phyloP scores from a whole-genome alignment of 2,113 vertebrate genomes.

The Phocoena phocoena region DNA sequence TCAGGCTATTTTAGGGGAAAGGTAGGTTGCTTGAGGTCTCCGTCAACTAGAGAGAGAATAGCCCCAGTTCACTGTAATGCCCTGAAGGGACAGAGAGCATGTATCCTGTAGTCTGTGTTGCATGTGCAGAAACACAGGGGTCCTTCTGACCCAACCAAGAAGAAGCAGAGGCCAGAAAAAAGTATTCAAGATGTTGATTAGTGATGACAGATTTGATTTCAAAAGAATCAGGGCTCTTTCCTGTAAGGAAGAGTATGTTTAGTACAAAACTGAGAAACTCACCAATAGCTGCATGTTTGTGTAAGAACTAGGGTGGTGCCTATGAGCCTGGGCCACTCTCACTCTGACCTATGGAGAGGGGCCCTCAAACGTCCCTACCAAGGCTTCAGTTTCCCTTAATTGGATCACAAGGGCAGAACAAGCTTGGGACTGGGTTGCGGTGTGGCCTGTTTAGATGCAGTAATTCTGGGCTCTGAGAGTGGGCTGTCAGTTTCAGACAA shows the following conservation, averaged over 20 bases:
- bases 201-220: neutral
- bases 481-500: neutral
- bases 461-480: neutral
- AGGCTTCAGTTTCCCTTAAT: neutral
- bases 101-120: neutral
- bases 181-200: slow-evolving; percentile 22
- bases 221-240: slow-evolving; percentile 39
- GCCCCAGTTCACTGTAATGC: neutral
- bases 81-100: neutral
- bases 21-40: neutral
- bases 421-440: neutral
- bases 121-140: neutral
- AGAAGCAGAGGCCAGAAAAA: neutral
- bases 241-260: neutral
- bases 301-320: neutral
- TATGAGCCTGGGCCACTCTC: neutral
- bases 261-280: neutral
- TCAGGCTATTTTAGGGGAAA: neutral
- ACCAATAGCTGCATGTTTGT: neutral
- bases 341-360: neutral
- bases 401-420: neutral
- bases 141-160: neutral
- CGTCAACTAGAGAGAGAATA: neutral
- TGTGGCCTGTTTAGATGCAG: neutral
- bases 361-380: neutral